Evolutionary conservation across 2,113 vertebrate species (phyloP).

Genomic region (Clupea harengus): DNA sequence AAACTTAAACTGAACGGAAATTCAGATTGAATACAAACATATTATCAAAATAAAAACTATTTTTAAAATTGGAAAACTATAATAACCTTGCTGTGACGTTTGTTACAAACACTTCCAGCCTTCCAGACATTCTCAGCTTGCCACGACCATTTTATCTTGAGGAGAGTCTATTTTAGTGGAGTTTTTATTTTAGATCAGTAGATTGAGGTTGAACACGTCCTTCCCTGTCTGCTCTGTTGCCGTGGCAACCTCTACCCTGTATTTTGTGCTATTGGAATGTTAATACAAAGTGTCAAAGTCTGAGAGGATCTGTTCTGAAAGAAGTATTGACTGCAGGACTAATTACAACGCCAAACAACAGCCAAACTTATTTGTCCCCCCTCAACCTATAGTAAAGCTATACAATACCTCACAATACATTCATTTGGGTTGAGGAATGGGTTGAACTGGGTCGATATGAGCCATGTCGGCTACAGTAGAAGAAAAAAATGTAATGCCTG

Average conservation of each 20-base stretch:
- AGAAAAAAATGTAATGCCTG: background rate
- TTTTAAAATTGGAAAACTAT: no score
- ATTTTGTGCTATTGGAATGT: conserved; percentile 62
- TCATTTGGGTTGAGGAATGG: no score
- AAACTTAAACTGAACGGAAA: no score
- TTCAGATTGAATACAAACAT: no score
- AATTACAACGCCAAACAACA: background rate
- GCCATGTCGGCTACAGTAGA: no score
- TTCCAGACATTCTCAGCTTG: background rate
- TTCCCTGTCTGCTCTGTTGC: conserved; percentile 59
- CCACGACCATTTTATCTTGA: background rate
- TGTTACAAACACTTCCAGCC: conserved; percentile 25
- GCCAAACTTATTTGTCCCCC: background rate
- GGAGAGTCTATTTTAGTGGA: conserved; percentile 25
- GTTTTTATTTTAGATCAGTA: conserved; percentile 34
- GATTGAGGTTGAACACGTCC: conserved; percentile 18
- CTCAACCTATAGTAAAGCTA: background rate
- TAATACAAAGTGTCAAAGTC: background rate
- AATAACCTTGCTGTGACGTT: background rate
- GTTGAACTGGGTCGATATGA: background rate
- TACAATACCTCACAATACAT: background rate
- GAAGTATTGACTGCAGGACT: background rate
- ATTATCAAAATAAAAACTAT: no score
- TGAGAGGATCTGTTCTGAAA: background rate
- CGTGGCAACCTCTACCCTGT: conserved; percentile 67